These are phyloP conservation scores for Gymnoscelis rufifasciata DNA, from an alignment of 2,888 invertebrate genomes.

Conservation along the genomic window DNA sequence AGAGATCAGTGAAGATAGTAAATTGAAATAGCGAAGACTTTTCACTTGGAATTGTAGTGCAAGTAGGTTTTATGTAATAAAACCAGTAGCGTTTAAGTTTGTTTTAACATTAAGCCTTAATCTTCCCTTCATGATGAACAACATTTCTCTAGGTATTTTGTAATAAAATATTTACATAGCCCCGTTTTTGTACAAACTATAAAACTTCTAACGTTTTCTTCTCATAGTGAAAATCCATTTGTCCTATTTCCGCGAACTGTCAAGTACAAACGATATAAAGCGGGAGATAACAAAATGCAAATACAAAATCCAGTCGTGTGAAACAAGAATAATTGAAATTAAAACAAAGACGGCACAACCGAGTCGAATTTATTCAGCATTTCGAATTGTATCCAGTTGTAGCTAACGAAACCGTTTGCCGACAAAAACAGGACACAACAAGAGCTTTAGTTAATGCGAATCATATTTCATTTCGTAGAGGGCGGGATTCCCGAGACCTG, in stretches of 20 bases:
- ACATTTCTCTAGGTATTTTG: no score
- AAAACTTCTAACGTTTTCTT: conserved; percentile 4
- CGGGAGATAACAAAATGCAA: conserved; percentile 21
- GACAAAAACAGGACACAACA: conserved; percentile 66
- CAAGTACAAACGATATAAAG: conserved; percentile 11
- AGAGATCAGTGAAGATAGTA: neutral
- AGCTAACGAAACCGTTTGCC: conserved; percentile 47
- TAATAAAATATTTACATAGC: neutral
- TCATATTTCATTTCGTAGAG: conserved; percentile 65
- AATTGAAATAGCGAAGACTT: conserved; percentile 28
- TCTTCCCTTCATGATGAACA: no score
- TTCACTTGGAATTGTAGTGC: no score
- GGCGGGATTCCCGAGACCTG: conserved; percentile 55
- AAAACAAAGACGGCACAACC: conserved; percentile 40
- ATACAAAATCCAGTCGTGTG: conserved; percentile 31
- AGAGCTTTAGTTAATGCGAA: conserved; percentile 66
- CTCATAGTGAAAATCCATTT: conserved; percentile 5
- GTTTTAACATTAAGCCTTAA: no score
- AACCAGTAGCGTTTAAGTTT: no score
- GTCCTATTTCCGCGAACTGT: conserved; percentile 11
- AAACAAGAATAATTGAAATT: conserved; percentile 42
- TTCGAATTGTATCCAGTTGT: conserved; percentile 48
- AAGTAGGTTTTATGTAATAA: no score
- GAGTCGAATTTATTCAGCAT: conserved; percentile 45
- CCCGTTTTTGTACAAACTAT: neutral